Percentiles rank a stretch among this genome's conserved stretches.
Conservation (phyloP, 2,113 vertebrate species). For the Oplegnathus fasciatus region DNA sequence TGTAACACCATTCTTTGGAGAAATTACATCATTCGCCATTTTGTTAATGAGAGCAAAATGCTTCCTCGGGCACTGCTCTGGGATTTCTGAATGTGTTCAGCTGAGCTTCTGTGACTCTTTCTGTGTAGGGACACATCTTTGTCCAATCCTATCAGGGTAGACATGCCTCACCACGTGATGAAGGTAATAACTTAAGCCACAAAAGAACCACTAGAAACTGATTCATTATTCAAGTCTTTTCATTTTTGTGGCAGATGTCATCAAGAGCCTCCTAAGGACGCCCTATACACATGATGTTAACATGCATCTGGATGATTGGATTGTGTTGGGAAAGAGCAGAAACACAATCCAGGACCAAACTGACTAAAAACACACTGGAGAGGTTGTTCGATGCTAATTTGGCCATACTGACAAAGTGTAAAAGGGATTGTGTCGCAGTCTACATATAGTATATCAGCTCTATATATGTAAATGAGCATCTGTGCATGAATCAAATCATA, state of each 20-base stretch:
- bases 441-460: neutral
- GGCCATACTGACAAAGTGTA: neutral
- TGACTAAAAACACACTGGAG: conserved; percentile 2
- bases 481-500: conserved; percentile 3
- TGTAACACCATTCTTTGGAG: conserved; percentile 46
- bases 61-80: conserved; percentile 43
- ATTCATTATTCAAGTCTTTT: conserved; percentile 22
- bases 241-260: conserved; percentile 20
- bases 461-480: conserved; percentile 11
- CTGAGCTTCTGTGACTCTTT: neutral
- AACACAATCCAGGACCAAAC: conserved; percentile 27
- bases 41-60: conserved; percentile 66
- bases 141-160: conserved; percentile 7
- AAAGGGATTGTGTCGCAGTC: neutral
- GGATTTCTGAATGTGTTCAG: conserved; percentile 43
- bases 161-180: conserved; percentile 7
- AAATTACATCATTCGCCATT: conserved; percentile 68
- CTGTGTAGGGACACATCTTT: conserved; percentile 7
- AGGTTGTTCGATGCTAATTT: conserved; percentile 19
- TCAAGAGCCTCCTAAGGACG: conserved; percentile 22
- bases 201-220: conserved; percentile 36
- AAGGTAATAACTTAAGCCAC: conserved; percentile 14
- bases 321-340: conserved; percentile 14
- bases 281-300: neutral
- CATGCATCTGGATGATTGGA: conserved; percentile 22